A percentile compares a stretch with the other conserved stretches of the same genome.
phyloP scores from a whole-genome alignment of 2,888 invertebrate species.

The Pelosia muscerda region DNA sequence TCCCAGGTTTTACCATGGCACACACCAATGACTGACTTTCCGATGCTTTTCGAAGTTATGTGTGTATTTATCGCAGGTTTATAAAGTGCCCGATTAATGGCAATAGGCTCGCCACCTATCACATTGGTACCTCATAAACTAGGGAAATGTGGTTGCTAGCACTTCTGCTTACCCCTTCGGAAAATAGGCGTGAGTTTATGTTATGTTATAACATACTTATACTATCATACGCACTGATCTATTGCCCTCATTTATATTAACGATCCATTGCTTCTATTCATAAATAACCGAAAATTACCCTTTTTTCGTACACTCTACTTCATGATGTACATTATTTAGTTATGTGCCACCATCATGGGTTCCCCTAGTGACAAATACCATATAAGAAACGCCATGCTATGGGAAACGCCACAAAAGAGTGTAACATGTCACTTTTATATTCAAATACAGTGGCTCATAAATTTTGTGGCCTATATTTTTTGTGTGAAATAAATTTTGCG shows the following conservation, averaged over 20 bases:
- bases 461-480: constrained; percentile 26
- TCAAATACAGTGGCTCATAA: constrained; percentile 43
- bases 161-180: too few species aligned
- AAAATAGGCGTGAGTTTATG: too few species aligned
- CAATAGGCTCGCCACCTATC: too few species aligned
- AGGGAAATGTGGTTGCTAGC: too few species aligned
- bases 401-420: constrained; percentile 32
- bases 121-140: too few species aligned
- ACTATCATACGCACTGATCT: neutral
- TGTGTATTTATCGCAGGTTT: too few species aligned
- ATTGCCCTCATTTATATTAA: neutral
- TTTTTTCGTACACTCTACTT: neutral
- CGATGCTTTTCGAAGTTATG: too few species aligned
- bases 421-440: constrained; percentile 46
- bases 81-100: too few species aligned
- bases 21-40: too few species aligned
- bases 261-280: neutral
- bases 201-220: neutral
- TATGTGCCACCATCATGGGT: constrained; percentile 24
- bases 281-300: constrained; percentile 8
- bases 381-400: constrained; percentile 23
- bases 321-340: constrained; percentile 19
- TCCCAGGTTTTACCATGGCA: too few species aligned
- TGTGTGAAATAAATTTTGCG: constrained; percentile 6
- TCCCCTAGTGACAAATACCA: constrained; percentile 31